Evolutionary conservation across 2,797 vertebrate genomes (phyloP).

Genomic region (Tenualosa thibaudeaui): DNA sequence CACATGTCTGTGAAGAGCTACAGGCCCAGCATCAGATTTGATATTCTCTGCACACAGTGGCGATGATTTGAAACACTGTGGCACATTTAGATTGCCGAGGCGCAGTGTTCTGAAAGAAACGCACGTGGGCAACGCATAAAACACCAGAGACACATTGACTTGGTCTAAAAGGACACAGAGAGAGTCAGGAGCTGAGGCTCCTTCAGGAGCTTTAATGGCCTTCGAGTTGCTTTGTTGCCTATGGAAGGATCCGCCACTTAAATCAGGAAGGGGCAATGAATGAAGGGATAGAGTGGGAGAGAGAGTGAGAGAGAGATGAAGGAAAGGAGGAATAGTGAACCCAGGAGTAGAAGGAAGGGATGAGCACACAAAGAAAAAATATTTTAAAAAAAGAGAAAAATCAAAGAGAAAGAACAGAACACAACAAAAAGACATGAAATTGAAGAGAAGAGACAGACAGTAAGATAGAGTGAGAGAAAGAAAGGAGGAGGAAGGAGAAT

Average conservation of each 20-base stretch:
- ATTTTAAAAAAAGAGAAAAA: background rate
- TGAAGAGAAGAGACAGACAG: background rate
- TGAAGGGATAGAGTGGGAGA: background rate
- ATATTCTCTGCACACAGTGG: conserved; percentile 13
- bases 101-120: background rate
- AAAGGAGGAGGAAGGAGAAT: background rate
- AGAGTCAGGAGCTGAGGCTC: background rate
- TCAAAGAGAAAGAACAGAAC: background rate
- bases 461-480: background rate
- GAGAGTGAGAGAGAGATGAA: background rate
- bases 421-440: background rate
- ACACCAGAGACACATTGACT: background rate
- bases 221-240: background rate
- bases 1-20: background rate
- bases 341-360: background rate
- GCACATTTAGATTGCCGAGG: background rate
- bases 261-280: background rate
- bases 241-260: background rate
- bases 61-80: background rate
- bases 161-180: background rate
- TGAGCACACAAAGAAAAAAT: background rate
- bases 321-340: background rate
- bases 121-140: background rate
- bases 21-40: background rate
- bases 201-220: background rate